Percentiles rank a stretch among this genome's conserved stretches.
Conservation (phyloP, 2,113 vertebrate genomes). For the Sialia sialis region DNA sequence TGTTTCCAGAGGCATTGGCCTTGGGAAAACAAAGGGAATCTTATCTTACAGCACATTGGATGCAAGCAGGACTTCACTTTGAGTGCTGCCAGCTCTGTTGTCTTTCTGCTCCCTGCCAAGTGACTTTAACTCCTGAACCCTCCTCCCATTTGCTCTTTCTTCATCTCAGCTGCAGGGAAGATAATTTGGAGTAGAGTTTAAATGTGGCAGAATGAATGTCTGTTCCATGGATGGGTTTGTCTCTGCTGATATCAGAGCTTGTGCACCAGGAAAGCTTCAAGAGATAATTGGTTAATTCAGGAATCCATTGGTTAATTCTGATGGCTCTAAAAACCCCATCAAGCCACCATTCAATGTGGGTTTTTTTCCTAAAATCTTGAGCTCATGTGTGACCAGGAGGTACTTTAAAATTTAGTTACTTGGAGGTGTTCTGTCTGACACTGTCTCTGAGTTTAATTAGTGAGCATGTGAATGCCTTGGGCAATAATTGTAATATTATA, state of each 20-base stretch:
- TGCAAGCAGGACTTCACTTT: not conserved
- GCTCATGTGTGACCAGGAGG: fast-evolving
- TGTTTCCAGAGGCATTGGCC: not conserved
- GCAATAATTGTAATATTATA: not conserved
- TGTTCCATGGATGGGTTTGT: not conserved
- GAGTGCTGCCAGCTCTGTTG: not conserved
- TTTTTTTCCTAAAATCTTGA: not conserved
- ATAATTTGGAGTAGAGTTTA: not conserved
- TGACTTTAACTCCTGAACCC: not conserved
- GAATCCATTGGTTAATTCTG: not conserved
- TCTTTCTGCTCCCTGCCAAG: not conserved
- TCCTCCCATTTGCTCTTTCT: not conserved
- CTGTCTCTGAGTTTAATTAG: not conserved
- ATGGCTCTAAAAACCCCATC: not conserved
- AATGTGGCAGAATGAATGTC: not conserved
- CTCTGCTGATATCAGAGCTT: not conserved
- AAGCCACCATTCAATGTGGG: not conserved
- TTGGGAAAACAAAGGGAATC: not conserved
- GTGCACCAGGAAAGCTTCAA: not conserved
- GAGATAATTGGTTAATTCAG: not conserved
- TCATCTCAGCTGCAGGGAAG: not conserved
- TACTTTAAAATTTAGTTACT: not conserved
- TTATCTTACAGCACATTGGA: not conserved
- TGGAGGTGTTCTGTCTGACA: not conserved
- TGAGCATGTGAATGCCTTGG: not conserved